Conservation (phyloP, 2,797 vertebrate genomes). For the Bradypus variegatus region DNA sequence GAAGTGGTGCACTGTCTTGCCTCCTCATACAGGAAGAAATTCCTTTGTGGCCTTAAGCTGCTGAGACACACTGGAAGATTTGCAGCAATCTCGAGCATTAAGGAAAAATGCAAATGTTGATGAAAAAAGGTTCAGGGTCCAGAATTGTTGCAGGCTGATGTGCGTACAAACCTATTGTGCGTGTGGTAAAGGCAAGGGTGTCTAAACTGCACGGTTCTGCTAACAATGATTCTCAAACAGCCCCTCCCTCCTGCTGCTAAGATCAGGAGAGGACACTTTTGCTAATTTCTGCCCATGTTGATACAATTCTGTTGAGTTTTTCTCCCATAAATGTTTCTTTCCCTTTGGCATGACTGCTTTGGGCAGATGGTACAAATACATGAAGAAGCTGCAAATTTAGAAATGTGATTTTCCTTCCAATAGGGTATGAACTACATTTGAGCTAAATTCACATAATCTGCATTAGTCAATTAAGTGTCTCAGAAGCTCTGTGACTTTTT, state of each 20-base stretch:
- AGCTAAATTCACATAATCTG: background rate
- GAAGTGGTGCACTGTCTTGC: background rate
- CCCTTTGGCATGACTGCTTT: background rate
- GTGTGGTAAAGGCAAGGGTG: background rate
- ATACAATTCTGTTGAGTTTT: background rate
- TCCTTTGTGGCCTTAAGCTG: background rate
- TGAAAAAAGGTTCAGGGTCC: constrained; percentile 2
- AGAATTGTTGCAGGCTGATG: background rate
- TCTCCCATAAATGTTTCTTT: background rate
- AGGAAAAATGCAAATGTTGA: background rate
- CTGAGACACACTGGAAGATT: background rate
- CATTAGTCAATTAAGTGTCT: background rate
- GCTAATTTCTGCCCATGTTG: background rate
- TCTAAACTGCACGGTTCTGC: background rate
- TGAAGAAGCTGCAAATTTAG: background rate
- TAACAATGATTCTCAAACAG: background rate
- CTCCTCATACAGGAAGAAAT: background rate
- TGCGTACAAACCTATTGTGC: background rate
- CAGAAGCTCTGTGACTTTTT: background rate
- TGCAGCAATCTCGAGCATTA: background rate
- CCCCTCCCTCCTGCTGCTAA: background rate
- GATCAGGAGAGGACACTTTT: background rate
- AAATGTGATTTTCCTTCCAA: background rate
- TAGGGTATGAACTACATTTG: background rate
- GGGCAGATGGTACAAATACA: background rate